phyloP scores from a whole-genome alignment of 2,113 vertebrate genomes.

The Bubalus kerabau region DNA sequence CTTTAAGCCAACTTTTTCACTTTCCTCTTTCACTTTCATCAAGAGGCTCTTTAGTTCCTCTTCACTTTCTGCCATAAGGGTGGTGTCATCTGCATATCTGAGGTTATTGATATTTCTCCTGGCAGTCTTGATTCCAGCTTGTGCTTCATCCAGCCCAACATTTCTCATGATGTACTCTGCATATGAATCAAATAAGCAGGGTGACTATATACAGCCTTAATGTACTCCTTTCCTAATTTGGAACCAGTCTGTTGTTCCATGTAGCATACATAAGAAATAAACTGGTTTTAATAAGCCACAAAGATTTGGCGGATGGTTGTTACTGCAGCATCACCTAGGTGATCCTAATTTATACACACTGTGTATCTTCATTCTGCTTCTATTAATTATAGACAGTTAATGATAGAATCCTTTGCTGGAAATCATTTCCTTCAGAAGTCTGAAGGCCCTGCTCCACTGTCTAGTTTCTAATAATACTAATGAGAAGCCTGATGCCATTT shows the following conservation, averaged over 20 bases:
- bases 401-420: neutral
- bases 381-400: neutral
- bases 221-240: neutral
- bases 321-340: neutral
- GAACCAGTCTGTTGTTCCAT: neutral
- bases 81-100: neutral
- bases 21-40: neutral
- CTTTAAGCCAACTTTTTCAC: neutral
- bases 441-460: neutral
- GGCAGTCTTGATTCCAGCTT: neutral
- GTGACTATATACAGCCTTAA: neutral
- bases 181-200: neutral
- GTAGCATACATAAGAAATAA: neutral
- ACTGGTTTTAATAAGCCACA: neutral
- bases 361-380: neutral
- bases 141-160: neutral
- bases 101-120: neutral
- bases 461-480: neutral
- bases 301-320: neutral
- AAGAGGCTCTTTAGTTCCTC: neutral
- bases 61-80: neutral
- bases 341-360: neutral
- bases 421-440: neutral
- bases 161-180: neutral
- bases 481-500: neutral